A percentile compares a stretch with the other conserved stretches of the same genome.
These are phyloP conservation scores for Eulithis testata DNA, from an alignment of 2,888 invertebrate species.

Conservation along the genomic window DNA sequence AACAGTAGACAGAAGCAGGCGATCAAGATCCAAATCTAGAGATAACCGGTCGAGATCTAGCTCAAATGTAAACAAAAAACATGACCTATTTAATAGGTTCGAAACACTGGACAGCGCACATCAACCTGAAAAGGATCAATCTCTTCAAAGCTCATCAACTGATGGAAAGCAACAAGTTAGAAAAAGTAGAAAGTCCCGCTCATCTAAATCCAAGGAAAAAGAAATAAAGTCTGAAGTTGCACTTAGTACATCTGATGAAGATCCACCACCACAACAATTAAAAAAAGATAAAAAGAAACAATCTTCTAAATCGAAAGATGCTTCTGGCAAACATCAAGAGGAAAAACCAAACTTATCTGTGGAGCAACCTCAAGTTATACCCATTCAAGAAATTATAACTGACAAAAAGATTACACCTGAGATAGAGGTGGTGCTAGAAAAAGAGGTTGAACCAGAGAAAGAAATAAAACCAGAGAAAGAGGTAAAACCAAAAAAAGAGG, in stretches of 20 bases:
- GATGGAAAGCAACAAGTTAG: conserved; percentile 51
- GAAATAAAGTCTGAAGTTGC: conserved; percentile 57
- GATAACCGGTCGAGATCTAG: conserved; percentile 64
- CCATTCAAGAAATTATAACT: not conserved
- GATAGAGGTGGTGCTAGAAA: not conserved
- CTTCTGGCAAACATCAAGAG: conserved; percentile 40
- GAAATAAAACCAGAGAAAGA: not conserved
- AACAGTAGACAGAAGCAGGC: conserved; percentile 74
- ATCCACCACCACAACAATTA: conserved; percentile 56
- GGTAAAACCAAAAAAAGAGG: not conserved
- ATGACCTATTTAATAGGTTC: conserved; percentile 64
- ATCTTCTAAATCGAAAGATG: conserved; percentile 62
- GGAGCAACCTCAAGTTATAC: conserved; percentile 1
- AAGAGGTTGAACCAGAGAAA: conserved; percentile 1
- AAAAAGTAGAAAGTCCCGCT: conserved; percentile 62
- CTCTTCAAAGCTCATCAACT: conserved; percentile 47
- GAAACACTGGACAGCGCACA: conserved; percentile 62
- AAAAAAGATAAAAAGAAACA: conserved; percentile 72
- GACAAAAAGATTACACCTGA: not conserved
- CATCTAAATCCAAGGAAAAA: conserved; percentile 73
- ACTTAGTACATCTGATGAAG: conserved; percentile 58
- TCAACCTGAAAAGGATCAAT: conserved; percentile 55
- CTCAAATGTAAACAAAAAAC: conserved; percentile 51
- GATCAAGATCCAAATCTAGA: conserved; percentile 83
- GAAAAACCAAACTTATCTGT: conserved; percentile 16